phyloP scores from a whole-genome alignment of 2,888 invertebrate genomes.

The Clusia tigrina region DNA sequence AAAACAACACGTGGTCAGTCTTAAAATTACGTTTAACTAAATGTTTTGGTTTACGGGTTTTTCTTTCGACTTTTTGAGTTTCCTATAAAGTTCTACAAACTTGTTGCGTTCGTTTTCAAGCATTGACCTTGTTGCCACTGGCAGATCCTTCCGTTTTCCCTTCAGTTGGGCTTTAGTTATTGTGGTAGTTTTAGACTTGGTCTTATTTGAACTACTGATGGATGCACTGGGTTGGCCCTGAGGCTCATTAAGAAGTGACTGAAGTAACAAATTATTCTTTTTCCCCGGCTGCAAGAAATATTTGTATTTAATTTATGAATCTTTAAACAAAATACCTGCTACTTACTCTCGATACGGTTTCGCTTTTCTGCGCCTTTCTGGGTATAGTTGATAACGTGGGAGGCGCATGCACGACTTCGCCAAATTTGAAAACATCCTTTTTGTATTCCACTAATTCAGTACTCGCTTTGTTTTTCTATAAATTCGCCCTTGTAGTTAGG shows the following conservation, averaged over 20 bases:
- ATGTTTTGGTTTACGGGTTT: constrained; percentile 13
- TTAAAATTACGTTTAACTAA: no score
- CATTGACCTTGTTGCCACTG: constrained; percentile 68
- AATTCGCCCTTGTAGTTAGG: constrained; percentile 19
- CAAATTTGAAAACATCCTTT: constrained; percentile 76
- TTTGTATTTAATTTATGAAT: constrained; percentile 18
- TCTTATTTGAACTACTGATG: not conserved
- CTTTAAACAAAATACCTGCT: not conserved
- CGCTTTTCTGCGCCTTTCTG: constrained; percentile 64
- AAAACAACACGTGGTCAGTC: no score
- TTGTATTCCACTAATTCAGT: constrained; percentile 65
- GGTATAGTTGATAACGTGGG: constrained; percentile 70
- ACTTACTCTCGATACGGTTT: constrained; percentile 64
- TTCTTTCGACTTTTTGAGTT: constrained; percentile 65
- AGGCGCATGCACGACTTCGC: constrained; percentile 78
- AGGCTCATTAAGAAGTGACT: constrained; percentile 64
- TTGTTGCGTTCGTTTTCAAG: constrained; percentile 70
- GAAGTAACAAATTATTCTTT: constrained; percentile 70
- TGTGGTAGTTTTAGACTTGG: constrained; percentile 19
- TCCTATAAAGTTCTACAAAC: constrained; percentile 69
- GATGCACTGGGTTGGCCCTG: not conserved
- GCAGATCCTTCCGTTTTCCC: constrained; percentile 71
- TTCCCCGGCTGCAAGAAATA: constrained; percentile 68
- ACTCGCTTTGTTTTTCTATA: constrained; percentile 48
- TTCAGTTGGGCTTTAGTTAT: constrained; percentile 61